A percentile compares a stretch with the other conserved stretches of the same genome.
phyloP scores from a whole-genome alignment of 2,888 invertebrate species.

The Harpalus rufipes region DNA sequence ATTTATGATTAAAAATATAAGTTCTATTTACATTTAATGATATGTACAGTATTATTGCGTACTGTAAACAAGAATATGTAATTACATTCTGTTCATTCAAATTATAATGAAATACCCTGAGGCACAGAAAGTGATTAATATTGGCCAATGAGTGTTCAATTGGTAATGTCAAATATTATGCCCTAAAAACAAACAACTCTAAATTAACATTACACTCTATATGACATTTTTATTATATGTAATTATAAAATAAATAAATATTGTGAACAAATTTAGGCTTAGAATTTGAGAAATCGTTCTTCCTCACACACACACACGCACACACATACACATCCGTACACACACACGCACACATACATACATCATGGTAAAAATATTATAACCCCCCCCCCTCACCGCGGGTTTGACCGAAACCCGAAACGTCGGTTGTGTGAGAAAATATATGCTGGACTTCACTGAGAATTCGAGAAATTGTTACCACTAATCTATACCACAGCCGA shows the following conservation, averaged over 20 bases:
- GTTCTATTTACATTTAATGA: background rate
- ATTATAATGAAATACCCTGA: constrained; percentile 25
- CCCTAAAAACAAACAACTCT: background rate
- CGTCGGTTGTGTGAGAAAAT: too few relatives aligned
- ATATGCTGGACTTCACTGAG: too few relatives aligned
- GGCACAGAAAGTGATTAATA: constrained; percentile 20
- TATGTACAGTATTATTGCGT: background rate
- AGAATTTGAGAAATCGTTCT: too few relatives aligned
- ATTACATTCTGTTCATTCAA: constrained; percentile 29
- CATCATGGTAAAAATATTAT: too few relatives aligned
- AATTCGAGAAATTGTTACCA: too few relatives aligned
- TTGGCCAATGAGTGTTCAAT: constrained; percentile 9
- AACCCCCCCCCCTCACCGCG: too few relatives aligned
- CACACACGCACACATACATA: too few relatives aligned
- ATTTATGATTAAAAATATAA: background rate
- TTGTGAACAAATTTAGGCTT: too few relatives aligned
- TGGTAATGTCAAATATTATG: constrained; percentile 8
- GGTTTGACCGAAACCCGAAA: too few relatives aligned
- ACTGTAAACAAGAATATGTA: constrained; percentile 18
- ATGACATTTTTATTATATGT: background rate
- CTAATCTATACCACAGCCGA: too few relatives aligned
- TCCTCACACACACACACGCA: too few relatives aligned
- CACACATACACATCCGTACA: too few relatives aligned
- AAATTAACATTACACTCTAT: background rate
- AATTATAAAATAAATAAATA: background rate